Evolutionary conservation across 2,113 vertebrate species (phyloP).

Genomic region (Accipiter cooperii): DNA sequence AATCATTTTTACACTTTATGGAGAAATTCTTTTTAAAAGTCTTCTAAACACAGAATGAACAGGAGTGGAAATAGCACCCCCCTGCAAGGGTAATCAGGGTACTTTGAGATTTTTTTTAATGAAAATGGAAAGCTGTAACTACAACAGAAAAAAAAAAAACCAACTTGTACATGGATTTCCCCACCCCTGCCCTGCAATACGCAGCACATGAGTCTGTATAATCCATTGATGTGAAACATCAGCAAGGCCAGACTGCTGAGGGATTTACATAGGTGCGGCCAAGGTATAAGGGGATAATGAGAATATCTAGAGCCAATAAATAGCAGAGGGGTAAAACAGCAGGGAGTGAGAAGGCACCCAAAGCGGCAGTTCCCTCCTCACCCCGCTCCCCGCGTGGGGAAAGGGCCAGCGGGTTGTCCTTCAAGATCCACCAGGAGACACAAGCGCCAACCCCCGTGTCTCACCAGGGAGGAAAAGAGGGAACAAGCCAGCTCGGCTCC

Average conservation of each 20-base stretch:
- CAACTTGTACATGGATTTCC: fast-evolving
- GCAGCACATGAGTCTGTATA: not conserved
- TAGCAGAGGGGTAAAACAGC: not conserved
- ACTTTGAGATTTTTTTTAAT: not conserved
- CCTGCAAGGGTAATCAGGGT: not conserved
- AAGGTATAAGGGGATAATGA: not conserved
- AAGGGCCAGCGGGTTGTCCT: not conserved
- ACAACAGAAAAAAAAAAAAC: not conserved
- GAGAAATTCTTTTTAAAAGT: not conserved
- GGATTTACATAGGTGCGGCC: not conserved
- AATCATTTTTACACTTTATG: not conserved
- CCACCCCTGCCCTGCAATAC: not conserved
- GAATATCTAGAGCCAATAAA: not conserved
- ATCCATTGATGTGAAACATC: not conserved
- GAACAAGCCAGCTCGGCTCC: not conserved
- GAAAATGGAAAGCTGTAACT: not conserved
- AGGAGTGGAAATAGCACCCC: not conserved
- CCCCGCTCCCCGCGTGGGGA: fast-evolving
- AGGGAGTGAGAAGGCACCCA: not conserved
- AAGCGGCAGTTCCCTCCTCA: not conserved
- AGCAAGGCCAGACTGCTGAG: not conserved
- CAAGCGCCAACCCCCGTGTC: not conserved
- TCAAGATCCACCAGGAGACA: not conserved
- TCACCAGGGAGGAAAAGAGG: fast-evolving
- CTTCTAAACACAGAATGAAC: not conserved